Percentiles rank a stretch among this genome's conserved stretches.
Conservation (phyloP, 2,797 vertebrate genomes). For the Streptopelia turtur region DNA sequence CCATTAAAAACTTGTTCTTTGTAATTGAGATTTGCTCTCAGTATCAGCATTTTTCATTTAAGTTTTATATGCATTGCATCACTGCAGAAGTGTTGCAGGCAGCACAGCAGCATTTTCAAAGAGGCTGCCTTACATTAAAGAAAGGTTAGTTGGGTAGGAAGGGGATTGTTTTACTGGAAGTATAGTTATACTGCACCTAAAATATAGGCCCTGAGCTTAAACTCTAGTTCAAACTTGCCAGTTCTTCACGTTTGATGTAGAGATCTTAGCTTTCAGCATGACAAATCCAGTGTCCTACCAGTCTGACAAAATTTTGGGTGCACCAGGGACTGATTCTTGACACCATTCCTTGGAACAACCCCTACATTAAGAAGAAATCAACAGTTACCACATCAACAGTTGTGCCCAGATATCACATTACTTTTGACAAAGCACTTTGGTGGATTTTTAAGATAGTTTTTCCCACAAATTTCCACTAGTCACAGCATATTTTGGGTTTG, state of each 20-base stretch:
- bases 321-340: background rate
- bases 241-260: background rate
- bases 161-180: background rate
- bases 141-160: background rate
- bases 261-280: background rate
- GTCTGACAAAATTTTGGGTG: background rate
- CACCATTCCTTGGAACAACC: background rate
- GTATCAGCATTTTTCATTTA: background rate
- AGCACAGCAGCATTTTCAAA: background rate
- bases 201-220: background rate
- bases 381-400: background rate
- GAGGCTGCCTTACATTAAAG: background rate
- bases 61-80: background rate
- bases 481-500: background rate
- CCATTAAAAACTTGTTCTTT: background rate
- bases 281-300: background rate
- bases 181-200: background rate
- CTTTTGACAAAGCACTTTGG: background rate
- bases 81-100: background rate
- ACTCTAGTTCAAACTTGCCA: background rate
- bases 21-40: accelerated
- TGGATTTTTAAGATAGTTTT: background rate
- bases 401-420: background rate
- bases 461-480: background rate
- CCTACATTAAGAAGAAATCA: background rate